Evolutionary conservation across 2,888 invertebrate genomes (phyloP), one percentile per base, ranked within the genome.

Genomic region (Branchipolynoe longqiensis): DNA sequence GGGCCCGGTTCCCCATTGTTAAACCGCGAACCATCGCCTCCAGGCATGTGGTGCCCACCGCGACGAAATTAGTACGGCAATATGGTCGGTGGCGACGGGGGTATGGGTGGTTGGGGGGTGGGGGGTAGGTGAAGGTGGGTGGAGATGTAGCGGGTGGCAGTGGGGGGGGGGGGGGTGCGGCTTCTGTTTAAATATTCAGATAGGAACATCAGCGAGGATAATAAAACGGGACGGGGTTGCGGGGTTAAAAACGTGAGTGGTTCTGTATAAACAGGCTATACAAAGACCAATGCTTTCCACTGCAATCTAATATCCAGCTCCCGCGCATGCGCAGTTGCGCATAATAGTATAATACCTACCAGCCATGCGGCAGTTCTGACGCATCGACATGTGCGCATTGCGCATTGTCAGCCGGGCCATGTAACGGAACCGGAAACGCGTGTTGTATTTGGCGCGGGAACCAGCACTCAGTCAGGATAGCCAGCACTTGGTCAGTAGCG

Each of bases 41-140:
- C 6, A 78, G 78, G 78, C 78, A 78, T 25, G 2, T 33, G 6
- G 31, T 69, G 41, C 6, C 78, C 28, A 48, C 73, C 14, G 38
- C 22, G 40, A 18, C 36, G 4, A 54, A 78, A 78, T 78, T 78
- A 78, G 78, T 28, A 41, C 25, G 3, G n/a, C 78, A 78, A 78
- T 78, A 78, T 41, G 78, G 78, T 78, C 6, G 36, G 33, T 38
- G 36, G 48, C 48, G 48, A 48, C 48, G 48, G 18, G 48, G 48
- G 48, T 18, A 48, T 48, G 48, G 48, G 48, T 48, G 8, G 18
- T 18, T 12, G n/a, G n/a, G n/a, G n/a, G n/a, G n/a, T n/a, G n/a
- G n/a, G n/a, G n/a, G n/a, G n/a, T n/a, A n/a, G n/a, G n/a, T n/a
- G n/a, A n/a, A n/a, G n/a, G n/a, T n/a, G n/a, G n/a, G n/a, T n/a